A percentile compares a stretch with the other conserved stretches of the same genome.
phyloP scores from a whole-genome alignment of 2,888 invertebrate species.

The Hypomecis punctinalis region DNA sequence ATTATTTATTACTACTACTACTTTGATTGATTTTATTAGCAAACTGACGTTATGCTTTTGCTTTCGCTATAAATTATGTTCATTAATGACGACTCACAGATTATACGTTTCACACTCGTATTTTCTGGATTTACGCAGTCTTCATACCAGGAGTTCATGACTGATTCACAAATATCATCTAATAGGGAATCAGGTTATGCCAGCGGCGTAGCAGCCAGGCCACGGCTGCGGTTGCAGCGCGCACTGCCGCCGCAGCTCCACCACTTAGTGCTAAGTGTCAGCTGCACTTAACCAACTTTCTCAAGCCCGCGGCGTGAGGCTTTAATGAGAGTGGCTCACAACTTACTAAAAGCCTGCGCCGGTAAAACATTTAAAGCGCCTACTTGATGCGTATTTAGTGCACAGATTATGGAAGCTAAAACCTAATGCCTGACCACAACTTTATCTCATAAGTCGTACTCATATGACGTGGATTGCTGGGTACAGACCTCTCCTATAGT shows the following conservation, averaged over 20 bases:
- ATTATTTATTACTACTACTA: too few relatives aligned
- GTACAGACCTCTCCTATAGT: too few relatives aligned
- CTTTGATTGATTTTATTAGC: too few relatives aligned
- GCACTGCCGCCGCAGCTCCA: slow-evolving; percentile 9
- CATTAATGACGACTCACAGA: not conserved
- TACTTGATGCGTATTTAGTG: not conserved
- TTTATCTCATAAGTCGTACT: too few relatives aligned
- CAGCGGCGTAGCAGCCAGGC: not conserved
- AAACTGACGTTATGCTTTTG: slow-evolving; percentile 1
- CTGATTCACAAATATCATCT: not conserved
- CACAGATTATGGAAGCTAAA: not conserved
- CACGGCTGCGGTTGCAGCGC: not conserved
- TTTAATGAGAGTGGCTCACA: slow-evolving; percentile 17
- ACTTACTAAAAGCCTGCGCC: slow-evolving; percentile 19
- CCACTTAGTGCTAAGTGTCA: slow-evolving; percentile 21
- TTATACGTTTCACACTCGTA: too few relatives aligned
- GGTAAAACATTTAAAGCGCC: not conserved
- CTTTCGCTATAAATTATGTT: not conserved
- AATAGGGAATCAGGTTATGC: not conserved
- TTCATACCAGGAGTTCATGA: too few relatives aligned
- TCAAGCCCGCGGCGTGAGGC: slow-evolving; percentile 19
- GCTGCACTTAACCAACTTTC: slow-evolving; percentile 34
- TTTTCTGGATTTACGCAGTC: too few relatives aligned
- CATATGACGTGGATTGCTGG: too few relatives aligned
- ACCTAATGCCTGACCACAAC: not conserved